Evolutionary conservation across 1,140 invertebrate species (phyloP), one percentile per base, ranked within the genome.

Genomic region (Drosophila bocki): DNA sequence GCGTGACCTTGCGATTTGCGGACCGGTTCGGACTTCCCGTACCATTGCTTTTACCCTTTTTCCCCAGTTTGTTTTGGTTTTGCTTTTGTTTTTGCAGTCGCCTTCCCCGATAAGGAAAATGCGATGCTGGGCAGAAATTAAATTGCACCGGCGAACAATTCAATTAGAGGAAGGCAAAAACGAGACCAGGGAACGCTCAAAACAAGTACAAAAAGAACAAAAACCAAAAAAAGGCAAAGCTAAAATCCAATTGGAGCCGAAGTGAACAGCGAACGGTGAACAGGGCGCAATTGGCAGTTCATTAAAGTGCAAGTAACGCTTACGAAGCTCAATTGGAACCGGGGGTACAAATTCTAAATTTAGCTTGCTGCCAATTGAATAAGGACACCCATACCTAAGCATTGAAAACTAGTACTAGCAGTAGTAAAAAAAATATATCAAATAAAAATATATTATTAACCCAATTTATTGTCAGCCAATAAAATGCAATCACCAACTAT

Each of bases 131-230:
- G 56, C 60, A 72, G 68, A 85, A 85, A 87, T 87, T 87, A 76
- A 87, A 64, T 70, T 87, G 63, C 67, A 74, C 48, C 63, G 50
- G 39, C 61, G 71, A 87, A 83, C 83, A 77, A 80, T 87, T 82
- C 75, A 87, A 87, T 87, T 87, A 87, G 80, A 74, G 53, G 7
- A 61, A 60, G 37, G 56, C 48, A 50, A 78, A 56, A 75, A 44
- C 19, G 64, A 45, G 6, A 15, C 22, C 17, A 39, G 2, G 33
- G 3, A 57, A 48, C 17, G 33, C 50, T 53, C 13, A 45, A 51
- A 61, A 37, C 48, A 56, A 41, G 4, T 33, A 26, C 59, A 72
- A 33, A 44, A 39, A 19, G 32, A 13, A 13, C 2, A 44, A 59
- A 39, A 72, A 22, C 11, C 12, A 3, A 8, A 5, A 29, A 42